Base-by-base conservation (phyloP, 2,888 invertebrate species). In the Lasioglossum villosulum region DNA sequence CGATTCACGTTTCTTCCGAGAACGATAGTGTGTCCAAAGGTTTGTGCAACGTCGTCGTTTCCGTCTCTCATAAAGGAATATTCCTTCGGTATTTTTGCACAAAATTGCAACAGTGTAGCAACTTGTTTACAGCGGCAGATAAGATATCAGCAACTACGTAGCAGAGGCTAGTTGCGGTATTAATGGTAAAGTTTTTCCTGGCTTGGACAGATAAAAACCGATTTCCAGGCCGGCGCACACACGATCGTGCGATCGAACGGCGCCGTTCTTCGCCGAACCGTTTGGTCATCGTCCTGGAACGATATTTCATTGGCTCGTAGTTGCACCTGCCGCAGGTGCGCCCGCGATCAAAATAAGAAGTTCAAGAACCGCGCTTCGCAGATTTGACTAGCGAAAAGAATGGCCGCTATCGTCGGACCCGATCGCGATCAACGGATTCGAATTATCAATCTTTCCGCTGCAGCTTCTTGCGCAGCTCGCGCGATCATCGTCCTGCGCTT, bases 271-370 rank as follows among this genome's bases (percentile, higher is more conserved):
- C 12, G 42, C 37, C 68, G 56, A 86, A 68, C 4, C 48, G 63
- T 82, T 77, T 89, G 86, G 84, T 80, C 88, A 70, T 89, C 82
- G 88, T 63, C 37, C 75, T 70, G 82, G 70, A 72, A 85, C 82
- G 80, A 87, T 77, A 82, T 82, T 84, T 89, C 80, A 84, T 88
- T 81, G 75, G 72, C 39, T 39, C 52, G 78, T 42, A 48, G 68
- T 30, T 75, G 88, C 90, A 90, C 90, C 90, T 90, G 90, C 86
- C 63, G 87, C 90, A 90, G 88, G 90, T 90, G 89, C 82, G 45
- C 59, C 75, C 52, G 23, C 80, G 34, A 45, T n/a, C 52, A 45
- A 83, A 78, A 74, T 70, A 82, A 86, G 81, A 89, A 83, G 80
- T 81, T 82, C 75, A 45, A 37, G 75, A 78, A n/a, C 52, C 52